Conservation (phyloP, 37 sponge, comb jelly and placozoan genomes). For the Crambe crambe region DNA sequence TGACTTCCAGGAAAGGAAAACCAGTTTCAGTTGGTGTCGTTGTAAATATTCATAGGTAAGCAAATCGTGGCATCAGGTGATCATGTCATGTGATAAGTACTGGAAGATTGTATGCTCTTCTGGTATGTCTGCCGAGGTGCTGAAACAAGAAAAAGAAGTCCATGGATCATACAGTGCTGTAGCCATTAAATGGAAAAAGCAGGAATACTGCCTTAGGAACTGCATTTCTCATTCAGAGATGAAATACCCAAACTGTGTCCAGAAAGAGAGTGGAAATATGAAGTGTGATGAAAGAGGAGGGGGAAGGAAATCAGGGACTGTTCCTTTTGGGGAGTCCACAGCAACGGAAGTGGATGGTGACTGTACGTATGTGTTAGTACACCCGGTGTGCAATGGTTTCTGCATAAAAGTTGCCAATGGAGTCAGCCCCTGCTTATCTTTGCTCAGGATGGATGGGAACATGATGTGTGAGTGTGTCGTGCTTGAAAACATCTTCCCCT, state of each 20-base stretch:
- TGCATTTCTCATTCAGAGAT: neutral
- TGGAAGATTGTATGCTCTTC: slow-evolving; percentile 6
- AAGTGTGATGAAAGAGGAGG: no score
- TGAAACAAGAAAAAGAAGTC: neutral
- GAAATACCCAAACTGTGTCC: no score
- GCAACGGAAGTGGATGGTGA: no score
- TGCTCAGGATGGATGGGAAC: neutral
- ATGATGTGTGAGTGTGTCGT: neutral
- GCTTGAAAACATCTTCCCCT: neutral
- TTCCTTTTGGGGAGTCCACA: no score
- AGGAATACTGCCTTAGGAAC: neutral
- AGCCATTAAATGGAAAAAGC: neutral
- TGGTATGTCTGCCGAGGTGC: neutral
- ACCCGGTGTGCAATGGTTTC: neutral
- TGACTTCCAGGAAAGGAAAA: no score
- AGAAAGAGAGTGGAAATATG: no score
- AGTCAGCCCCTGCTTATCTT: neutral
- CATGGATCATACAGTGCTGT: neutral
- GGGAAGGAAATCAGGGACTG: no score
- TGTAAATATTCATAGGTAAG: neutral
- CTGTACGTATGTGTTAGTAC: neutral
- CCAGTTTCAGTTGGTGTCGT: no score
- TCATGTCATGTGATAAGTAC: neutral
- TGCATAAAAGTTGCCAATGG: neutral
- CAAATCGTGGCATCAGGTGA: neutral